Evolutionary conservation across 2,113 vertebrate species (phyloP), one percentile per base, ranked within the genome.

Genomic region (Pseudolaguvia tuberculata): DNA sequence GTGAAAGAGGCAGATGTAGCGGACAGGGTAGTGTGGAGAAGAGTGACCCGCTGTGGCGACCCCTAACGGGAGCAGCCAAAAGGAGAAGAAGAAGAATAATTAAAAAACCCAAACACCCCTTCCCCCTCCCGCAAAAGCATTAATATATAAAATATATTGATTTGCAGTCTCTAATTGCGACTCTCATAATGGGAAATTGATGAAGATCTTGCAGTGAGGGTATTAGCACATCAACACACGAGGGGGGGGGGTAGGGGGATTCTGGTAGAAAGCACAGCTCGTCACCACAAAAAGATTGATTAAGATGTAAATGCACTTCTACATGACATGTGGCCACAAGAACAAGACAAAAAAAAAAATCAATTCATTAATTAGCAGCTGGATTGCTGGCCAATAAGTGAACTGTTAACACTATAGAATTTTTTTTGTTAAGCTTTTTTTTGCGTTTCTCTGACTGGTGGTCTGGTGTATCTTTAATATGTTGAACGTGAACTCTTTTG

Each of bases 171-270:
- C 2, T 20, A 80, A 75, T 81, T 78, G 62, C 72, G 17, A 57
- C 47, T 75, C 68, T 61, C 77, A 58, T 78, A 80, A 80, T 80
- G 68, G 76, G 70, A 82, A 80, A 82, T 78, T 73, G 79, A 82
- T 80, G 76, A 80, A 68, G 63, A 73, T 73, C 72, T 76, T 59
- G 62, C 23, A 11, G 81, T 13, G 70, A 72, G 55, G 63, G 76
- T 80, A 82, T 73, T 76, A 82, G 63, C 69, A 69, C 78, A 75
- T 82, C 75, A 69, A 82, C 48, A 53, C 72, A 78, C 35, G 2
- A 5, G 51, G 20, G 51, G 7, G 20, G 1, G 20, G 51, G 20
- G 18, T 2, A 20, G 8, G 51, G 51, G 39, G 39, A 1, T 5
- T 5, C 7, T 42, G 39, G 39, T 42, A 42, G 39, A 66, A 39